Base-by-base conservation (phyloP, 2,797 vertebrate species). In the Momotus momota region DNA sequence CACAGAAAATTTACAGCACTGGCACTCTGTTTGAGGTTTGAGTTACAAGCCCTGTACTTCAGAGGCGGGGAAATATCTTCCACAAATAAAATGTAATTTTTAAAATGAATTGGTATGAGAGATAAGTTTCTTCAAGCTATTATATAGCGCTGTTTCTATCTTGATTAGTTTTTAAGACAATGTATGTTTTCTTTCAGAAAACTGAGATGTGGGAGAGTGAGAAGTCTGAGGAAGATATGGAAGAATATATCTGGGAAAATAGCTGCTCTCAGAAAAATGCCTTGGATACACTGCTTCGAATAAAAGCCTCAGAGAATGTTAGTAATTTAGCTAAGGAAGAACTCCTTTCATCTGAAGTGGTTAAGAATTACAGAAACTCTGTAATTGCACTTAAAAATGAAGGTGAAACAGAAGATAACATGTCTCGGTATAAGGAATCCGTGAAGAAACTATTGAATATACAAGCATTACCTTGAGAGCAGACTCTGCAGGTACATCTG, bases 241-340 rank as follows among this genome's bases (percentile, higher is more conserved):
- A 99, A 65, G 98, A 99, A 62, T 99, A 99, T 64, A 71, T 97
- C 67, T 99, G 99, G 99, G 98, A 99, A 93, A 98, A 98, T 7
- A 99, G 99, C 88, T 33, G 89, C 2, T 99, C 99, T 45, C 98
- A 99, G 92, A 98, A 96, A 93, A 99, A 98, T 23, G 75, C 98
- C 61, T 52, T 99, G 91, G 97, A 98, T 48, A 98, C 97, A 1
- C 96, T 99, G 14, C 90, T 97, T 22, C 98, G 90, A 61, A 99
- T 98, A 91, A 97, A 96, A 88, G 90, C 95, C 8, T 88, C 97
- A 1, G 97, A 97, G 81, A 94, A 96, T 13, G 45, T 52, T 17
- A 70, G 16, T 4, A 87, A 73, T 9, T 95, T 97, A 9, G 97
- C 90, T 10, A 74, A 93, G 64, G 98, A 99, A 86, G 97, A 99